Conservation (phyloP, 2,797 vertebrate species). For the Telmatherina bonti region DNA sequence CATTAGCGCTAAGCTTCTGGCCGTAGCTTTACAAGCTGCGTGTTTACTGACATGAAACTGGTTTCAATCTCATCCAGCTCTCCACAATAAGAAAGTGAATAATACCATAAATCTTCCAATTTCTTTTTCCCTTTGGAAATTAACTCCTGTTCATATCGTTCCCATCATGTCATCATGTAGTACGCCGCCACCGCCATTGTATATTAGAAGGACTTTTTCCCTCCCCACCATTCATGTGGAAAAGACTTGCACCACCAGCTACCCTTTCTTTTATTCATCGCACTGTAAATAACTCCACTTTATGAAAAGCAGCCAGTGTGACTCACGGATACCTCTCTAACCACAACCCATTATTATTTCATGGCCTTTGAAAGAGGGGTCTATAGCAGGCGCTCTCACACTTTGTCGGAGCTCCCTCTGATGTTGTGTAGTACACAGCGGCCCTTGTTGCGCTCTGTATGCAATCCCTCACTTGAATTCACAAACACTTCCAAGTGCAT, state of each 20-base stretch:
- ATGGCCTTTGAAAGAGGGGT: slow-evolving; percentile 87
- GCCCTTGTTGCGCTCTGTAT: slow-evolving; percentile 84
- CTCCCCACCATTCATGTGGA: slow-evolving; percentile 77
- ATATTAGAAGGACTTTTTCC: slow-evolving; percentile 75
- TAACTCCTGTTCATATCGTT: slow-evolving; percentile 55
- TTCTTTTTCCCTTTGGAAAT: slow-evolving; percentile 28
- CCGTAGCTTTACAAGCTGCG: neutral
- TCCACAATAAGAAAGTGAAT: neutral
- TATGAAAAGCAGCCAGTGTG: slow-evolving; percentile 88
- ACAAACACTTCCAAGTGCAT: slow-evolving; percentile 87
- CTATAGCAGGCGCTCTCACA: slow-evolving; percentile 78
- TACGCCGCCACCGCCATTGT: slow-evolving; percentile 61
- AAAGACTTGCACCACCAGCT: slow-evolving; percentile 81
- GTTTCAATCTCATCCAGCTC: neutral
- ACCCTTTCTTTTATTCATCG: slow-evolving; percentile 87
- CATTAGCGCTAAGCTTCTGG: neutral
- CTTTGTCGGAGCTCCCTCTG: slow-evolving; percentile 84
- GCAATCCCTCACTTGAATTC: slow-evolving; percentile 86
- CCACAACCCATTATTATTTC: slow-evolving; percentile 89
- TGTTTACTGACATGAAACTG: neutral
- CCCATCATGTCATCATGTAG: slow-evolving; percentile 36
- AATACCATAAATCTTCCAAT: slow-evolving; percentile 11
- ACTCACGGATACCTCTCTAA: slow-evolving; percentile 86
- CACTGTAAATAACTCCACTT: slow-evolving; percentile 88
- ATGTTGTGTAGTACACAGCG: slow-evolving; percentile 87